Conservation (phyloP, 30 jellyfish, hydroid and myxozoan species). For the Aurelia aurita complex sp. Pacific region DNA sequence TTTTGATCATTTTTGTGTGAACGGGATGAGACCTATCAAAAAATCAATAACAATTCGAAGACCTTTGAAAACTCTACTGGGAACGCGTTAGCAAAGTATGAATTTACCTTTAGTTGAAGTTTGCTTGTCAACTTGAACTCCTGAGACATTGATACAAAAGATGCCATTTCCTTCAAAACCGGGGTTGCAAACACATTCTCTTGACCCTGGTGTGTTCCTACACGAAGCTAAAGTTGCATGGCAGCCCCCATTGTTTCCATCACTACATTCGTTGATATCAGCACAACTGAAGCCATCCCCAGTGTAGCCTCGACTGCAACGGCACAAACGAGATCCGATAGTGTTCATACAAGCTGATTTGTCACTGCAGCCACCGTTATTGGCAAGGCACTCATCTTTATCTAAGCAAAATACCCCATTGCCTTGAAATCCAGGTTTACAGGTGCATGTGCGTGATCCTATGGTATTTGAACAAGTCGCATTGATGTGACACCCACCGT, state of each 20-base stretch:
- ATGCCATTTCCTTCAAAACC: slow-evolving; percentile 38
- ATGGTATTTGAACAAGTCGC: slow-evolving; percentile 12
- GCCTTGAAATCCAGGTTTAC: slow-evolving; percentile 33
- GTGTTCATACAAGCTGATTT: too few species aligned
- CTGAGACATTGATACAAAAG: not conserved
- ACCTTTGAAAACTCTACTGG: too few species aligned
- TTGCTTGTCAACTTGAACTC: too few species aligned
- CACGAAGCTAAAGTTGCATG: slow-evolving; percentile 13
- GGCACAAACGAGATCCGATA: slow-evolving; percentile 17
- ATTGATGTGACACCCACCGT: slow-evolving; percentile 34
- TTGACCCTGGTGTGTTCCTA: slow-evolving; percentile 14
- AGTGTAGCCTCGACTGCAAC: slow-evolving; percentile 28
- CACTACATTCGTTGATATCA: slow-evolving; percentile 52
- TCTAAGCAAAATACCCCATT: slow-evolving; percentile 14
- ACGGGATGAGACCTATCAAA: too few species aligned
- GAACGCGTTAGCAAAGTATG: too few species aligned
- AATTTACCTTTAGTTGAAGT: too few species aligned
- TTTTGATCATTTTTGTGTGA: too few species aligned
- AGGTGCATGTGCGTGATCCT: slow-evolving; percentile 29
- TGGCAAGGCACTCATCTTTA: not conserved
- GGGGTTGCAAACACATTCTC: slow-evolving; percentile 8
- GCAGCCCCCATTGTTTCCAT: slow-evolving; percentile 20
- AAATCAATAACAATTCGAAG: too few species aligned
- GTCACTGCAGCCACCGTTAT: too few species aligned
- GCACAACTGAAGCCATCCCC: slow-evolving; percentile 53